Evolutionary conservation across 2,113 vertebrate genomes (phyloP).

Genomic region (Synodontis membranacea): DNA sequence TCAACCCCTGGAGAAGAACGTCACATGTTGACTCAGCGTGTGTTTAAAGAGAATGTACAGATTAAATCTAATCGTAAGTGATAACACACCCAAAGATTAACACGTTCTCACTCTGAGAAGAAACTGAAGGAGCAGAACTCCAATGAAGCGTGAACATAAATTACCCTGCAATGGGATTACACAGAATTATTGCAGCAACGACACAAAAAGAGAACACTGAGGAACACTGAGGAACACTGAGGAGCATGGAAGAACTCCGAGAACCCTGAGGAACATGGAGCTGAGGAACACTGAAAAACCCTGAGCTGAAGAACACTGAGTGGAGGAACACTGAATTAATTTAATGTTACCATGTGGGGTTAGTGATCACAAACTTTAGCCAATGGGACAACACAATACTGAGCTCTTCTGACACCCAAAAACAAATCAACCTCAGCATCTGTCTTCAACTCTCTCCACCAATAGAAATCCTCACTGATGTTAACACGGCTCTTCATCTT

Average conservation of each 20-base stretch:
- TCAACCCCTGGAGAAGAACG: background rate
- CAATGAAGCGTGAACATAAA: background rate
- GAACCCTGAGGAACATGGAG: background rate
- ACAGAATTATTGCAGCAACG: background rate
- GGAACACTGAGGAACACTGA: background rate
- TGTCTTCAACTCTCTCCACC: too few species aligned
- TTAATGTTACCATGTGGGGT: too few species aligned
- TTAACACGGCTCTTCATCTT: too few species aligned
- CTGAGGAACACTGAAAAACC: background rate
- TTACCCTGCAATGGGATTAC: background rate
- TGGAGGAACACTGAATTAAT: background rate
- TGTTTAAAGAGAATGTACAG: constrained; percentile 11
- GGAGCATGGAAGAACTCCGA: too few species aligned
- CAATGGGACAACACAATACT: too few species aligned
- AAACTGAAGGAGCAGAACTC: background rate
- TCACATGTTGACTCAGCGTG: constrained; percentile 17
- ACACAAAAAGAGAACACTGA: background rate
- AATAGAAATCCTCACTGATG: too few species aligned
- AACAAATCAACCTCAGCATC: too few species aligned
- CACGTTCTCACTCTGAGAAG: background rate
- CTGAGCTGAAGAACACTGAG: background rate
- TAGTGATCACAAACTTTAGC: too few species aligned
- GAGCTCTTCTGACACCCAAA: too few species aligned
- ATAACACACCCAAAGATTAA: background rate
- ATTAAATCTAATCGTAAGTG: background rate